phyloP scores from a whole-genome alignment of 2,888 invertebrate genomes.

The Xanthostigma xanthostigma region DNA sequence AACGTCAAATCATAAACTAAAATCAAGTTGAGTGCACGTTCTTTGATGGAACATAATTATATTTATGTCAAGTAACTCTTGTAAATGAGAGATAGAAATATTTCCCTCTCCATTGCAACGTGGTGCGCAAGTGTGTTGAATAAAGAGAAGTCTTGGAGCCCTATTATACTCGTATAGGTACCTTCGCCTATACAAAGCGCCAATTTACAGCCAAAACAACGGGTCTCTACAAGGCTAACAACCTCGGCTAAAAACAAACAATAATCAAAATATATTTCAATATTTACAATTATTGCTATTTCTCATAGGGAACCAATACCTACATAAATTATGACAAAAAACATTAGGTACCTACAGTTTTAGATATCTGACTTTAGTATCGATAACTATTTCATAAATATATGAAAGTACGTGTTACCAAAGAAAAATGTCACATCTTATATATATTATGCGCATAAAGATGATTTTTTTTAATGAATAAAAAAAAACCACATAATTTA shows the following conservation, averaged over 20 bases:
- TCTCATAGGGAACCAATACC: no score
- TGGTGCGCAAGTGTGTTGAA: conserved; percentile 17
- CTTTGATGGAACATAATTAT: no score
- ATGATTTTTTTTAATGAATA: conserved; percentile 1
- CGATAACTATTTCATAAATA: no score
- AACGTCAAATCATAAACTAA: no score
- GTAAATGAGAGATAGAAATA: background rate
- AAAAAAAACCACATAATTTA: background rate
- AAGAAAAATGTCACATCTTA: background rate
- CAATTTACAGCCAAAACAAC: background rate
- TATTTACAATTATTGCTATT: background rate
- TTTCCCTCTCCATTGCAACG: conserved; percentile 7
- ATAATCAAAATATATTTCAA: conserved; percentile 1
- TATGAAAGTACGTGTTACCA: background rate
- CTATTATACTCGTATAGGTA: conserved; percentile 13
- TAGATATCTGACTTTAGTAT: no score
- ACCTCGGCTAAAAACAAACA: conserved; percentile 6
- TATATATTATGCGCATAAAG: background rate
- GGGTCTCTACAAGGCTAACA: conserved; percentile 12
- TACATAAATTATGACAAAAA: no score
- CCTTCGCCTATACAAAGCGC: conserved; percentile 14
- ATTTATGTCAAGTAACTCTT: no score
- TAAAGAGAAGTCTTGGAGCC: conserved; percentile 18
- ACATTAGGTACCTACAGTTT: no score
- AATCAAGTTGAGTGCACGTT: no score